Base-by-base conservation (phyloP, 2,113 vertebrate species). In the Apteryx owenii region DNA sequence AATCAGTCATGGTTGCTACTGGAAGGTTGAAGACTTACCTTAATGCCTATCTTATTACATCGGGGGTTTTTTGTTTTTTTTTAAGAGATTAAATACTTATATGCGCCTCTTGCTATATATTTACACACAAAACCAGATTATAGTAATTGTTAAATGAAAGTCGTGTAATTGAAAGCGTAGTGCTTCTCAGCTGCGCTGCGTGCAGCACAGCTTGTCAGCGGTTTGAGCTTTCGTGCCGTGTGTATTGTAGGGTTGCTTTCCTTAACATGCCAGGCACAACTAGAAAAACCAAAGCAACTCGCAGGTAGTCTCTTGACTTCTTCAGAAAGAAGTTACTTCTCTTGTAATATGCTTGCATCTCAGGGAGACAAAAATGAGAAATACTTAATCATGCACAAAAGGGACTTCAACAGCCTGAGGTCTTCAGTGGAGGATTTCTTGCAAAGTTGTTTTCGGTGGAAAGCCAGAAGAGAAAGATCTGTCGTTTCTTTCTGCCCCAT, bases 71-170 rank as follows among this genome's bases (percentile, higher is more conserved):
- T 46, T 60, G 61, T 80, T 36, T 38, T 85, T 90, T 88, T 65
- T 8, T 15, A 33, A 25, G 64, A 72, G n/a, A 48, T 62, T 17
- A 36, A 64, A 12, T 82, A 53, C 69, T 93, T 69, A 18, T 46
- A 1, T 77, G 22, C 83, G 19, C 85, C 51, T 90, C 56, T 76
- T 64, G 31, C 72, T 76, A 1, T 85, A 18, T 87, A 58, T 82
- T 89, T 91, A 72, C 44, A 33, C 81, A 66, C 31, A 81, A 73
- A 95, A 38, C 26, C 53, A 79, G 56, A 40, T 83, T 12, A 78
- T 18, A 60, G 88, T 48, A 50, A 40, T 84, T 89, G 70, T 93
- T 76, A 90, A 77, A 44, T 8, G 12, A 20, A 77, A 95, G 48
- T 29, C 64, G 76, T 15, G 2, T 61, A 68, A 70, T 69, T 31